Evolutionary conservation across 2,113 vertebrate genomes (phyloP).

Genomic region (Abramis brama): DNA sequence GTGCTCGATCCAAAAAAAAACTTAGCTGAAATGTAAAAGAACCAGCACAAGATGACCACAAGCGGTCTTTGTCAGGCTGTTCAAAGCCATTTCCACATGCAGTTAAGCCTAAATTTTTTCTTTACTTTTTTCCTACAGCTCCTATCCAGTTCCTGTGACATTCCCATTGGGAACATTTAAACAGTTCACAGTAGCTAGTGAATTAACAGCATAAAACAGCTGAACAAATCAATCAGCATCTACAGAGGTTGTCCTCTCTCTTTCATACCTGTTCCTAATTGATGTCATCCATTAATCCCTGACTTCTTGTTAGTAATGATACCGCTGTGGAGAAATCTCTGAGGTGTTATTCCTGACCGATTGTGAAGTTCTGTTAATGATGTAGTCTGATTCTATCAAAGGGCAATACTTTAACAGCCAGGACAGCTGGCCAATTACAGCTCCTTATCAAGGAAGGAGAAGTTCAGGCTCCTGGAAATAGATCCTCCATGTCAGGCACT

Average conservation of each 20-base stretch:
- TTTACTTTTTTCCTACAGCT: background rate
- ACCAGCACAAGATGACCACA: too few species aligned
- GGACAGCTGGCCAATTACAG: conserved; percentile 15
- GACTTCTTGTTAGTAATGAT: conserved; percentile 4
- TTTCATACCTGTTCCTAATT: background rate
- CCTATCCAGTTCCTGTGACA: background rate
- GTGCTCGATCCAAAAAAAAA: too few species aligned
- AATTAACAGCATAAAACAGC: background rate
- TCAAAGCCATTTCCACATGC: background rate
- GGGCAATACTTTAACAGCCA: background rate
- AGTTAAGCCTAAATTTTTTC: background rate
- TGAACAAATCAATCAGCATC: conserved; percentile 4
- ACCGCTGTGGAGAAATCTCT: background rate
- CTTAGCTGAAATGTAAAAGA: too few species aligned
- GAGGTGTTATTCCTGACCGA: background rate
- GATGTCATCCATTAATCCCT: conserved; percentile 24
- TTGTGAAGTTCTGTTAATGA: conserved; percentile 4
- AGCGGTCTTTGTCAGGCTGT: background rate
- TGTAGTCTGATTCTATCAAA: conserved; percentile 1
- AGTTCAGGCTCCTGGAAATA: background rate
- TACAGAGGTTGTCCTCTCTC: background rate
- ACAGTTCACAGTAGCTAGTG: background rate
- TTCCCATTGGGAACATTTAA: conserved; percentile 3
- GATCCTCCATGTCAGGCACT: background rate
- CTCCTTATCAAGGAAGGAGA: background rate